Conservation (phyloP, 2,888 invertebrate genomes). For the Leptogaster cylindrica region DNA sequence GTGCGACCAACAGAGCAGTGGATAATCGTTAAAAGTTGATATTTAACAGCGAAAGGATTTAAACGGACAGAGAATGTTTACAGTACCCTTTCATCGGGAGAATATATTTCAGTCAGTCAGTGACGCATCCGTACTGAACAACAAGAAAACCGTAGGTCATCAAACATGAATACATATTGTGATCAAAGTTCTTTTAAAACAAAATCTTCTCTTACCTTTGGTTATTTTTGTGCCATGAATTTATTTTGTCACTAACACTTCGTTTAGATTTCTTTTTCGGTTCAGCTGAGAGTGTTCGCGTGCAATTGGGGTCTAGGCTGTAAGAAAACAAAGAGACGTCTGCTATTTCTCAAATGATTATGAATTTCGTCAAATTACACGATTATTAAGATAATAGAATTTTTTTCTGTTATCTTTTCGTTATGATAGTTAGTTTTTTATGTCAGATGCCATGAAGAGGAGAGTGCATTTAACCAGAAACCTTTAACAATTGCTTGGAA, state of each 20-base stretch:
- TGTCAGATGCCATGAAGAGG: no score
- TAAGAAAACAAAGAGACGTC: background rate
- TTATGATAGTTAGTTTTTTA: no score
- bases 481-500: no score
- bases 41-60: background rate
- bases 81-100: constrained; percentile 61
- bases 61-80: constrained; percentile 55
- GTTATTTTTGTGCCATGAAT: background rate
- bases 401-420: no score
- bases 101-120: constrained; percentile 66
- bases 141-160: constrained; percentile 65
- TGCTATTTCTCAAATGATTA: background rate
- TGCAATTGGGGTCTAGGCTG: constrained; percentile 1
- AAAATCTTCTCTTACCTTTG: no score
- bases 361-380: no score
- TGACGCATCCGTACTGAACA: constrained; percentile 69
- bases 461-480: no score
- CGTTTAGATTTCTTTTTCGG: background rate
- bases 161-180: background rate
- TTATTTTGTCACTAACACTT: background rate
- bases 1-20: no score
- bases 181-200: no score
- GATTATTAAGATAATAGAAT: no score
- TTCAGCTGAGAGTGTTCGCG: background rate
- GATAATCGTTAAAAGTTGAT: no score